These are phyloP conservation scores for Zaprionus bogoriensis DNA, from an alignment of 2,888 invertebrate genomes.

Conservation along the genomic window DNA sequence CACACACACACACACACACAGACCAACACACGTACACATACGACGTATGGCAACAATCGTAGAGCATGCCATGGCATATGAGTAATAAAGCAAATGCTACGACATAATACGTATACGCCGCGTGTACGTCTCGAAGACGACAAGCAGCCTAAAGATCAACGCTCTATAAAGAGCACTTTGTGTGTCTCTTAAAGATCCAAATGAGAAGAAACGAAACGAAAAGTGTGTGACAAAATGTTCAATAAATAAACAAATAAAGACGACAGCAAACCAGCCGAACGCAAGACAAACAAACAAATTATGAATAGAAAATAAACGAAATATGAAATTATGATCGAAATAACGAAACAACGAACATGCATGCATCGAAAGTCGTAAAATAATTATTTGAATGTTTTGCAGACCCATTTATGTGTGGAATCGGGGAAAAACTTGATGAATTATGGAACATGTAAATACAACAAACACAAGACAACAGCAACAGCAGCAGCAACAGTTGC, in stretches of 20 bases:
- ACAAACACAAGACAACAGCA: constrained; percentile 67
- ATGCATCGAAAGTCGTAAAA: constrained; percentile 7
- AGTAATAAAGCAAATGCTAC: constrained; percentile 61
- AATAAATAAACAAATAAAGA: constrained; percentile 66
- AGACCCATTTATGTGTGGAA: constrained; percentile 48
- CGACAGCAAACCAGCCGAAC: constrained; percentile 45
- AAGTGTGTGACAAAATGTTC: constrained; percentile 65
- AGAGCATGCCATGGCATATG: constrained; percentile 59
- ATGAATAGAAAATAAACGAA: constrained; percentile 49
- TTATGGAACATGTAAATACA: constrained; percentile 81
- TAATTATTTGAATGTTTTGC: constrained; percentile 31
- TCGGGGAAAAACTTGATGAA: constrained; percentile 59
- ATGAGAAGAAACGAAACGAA: constrained; percentile 38
- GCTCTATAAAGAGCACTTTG: constrained; percentile 45
- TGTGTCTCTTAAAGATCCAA: constrained; percentile 43
- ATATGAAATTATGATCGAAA: constrained; percentile 6
- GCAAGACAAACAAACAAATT: constrained; percentile 62
- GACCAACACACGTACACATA: constrained; percentile 9
- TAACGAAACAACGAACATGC: background rate
- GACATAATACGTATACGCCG: constrained; percentile 65
- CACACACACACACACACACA: constrained; percentile 7
- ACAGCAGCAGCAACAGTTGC: constrained; percentile 60
- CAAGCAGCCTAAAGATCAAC: constrained; percentile 46
- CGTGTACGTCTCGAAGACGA: constrained; percentile 29
- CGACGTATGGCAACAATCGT: constrained; percentile 13